phyloP scores from a whole-genome alignment of 2,888 invertebrate species.

The Empis stercorea region DNA sequence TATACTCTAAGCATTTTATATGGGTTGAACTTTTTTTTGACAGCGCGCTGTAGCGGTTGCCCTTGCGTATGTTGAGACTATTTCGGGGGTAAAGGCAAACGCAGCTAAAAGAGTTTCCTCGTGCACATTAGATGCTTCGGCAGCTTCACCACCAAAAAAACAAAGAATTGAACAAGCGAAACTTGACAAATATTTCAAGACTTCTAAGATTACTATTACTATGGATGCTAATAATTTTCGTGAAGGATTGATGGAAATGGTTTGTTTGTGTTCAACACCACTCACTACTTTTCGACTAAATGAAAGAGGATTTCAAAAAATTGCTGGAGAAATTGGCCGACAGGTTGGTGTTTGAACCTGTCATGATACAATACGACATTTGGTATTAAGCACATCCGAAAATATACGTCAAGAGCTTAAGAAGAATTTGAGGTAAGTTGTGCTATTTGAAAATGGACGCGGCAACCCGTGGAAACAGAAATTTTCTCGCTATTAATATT shows the following conservation, averaged over 20 bases:
- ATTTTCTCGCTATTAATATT: neutral
- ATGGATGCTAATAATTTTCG: constrained; percentile 1
- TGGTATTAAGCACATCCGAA: neutral
- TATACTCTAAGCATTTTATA: too few relatives aligned
- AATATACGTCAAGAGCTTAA: constrained; percentile 1
- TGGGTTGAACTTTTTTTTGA: too few relatives aligned
- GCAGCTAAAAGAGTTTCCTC: neutral
- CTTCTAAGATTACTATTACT: constrained; percentile 1
- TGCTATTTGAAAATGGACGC: neutral
- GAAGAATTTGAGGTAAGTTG: neutral
- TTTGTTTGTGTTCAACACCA: constrained; percentile 2
- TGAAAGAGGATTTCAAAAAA: constrained; percentile 2
- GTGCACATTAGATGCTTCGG: neutral
- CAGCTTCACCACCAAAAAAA: neutral
- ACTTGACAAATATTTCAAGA: neutral
- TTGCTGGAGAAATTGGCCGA: neutral
- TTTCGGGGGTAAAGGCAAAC: neutral
- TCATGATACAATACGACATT: neutral
- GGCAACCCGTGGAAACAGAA: neutral
- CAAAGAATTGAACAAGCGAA: constrained; percentile 1
- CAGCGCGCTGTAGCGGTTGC: too few relatives aligned
- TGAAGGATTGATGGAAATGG: neutral
- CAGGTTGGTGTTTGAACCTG: neutral
- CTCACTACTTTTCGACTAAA: constrained; percentile 2
- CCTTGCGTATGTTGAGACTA: too few relatives aligned